These are phyloP conservation scores for Nineta flava DNA, from an alignment of 2,888 invertebrate species.

Conservation along the genomic window DNA sequence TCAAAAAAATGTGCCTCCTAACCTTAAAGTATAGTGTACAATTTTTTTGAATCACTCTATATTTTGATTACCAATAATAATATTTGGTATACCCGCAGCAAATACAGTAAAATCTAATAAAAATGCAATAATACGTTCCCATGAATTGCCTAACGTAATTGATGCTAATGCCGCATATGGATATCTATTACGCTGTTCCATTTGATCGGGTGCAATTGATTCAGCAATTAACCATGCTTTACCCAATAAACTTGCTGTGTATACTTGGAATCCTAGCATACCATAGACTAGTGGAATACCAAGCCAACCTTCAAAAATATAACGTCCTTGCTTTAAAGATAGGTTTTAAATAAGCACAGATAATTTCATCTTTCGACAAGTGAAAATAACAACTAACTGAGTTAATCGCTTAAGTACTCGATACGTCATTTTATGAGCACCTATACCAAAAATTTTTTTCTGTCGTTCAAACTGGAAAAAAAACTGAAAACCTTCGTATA, in stretches of 20 bases:
- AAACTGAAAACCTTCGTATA: no score
- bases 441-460: no score
- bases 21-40: no score
- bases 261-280: slow-evolving; percentile 56
- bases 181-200: slow-evolving; percentile 36
- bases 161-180: slow-evolving; percentile 77
- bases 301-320: slow-evolving; percentile 43
- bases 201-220: slow-evolving; percentile 48
- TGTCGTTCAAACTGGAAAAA: no score
- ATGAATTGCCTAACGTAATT: slow-evolving; percentile 50
- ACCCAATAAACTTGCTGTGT: slow-evolving; percentile 65
- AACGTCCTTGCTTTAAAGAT: no score
- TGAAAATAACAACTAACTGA: no score
- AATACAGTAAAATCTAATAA: slow-evolving; percentile 62
- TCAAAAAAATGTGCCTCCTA: no score
- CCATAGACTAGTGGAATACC: slow-evolving; percentile 51
- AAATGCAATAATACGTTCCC: slow-evolving; percentile 45
- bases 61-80: slow-evolving; percentile 47
- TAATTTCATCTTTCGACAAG: no score
- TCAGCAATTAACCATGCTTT: slow-evolving; percentile 70
- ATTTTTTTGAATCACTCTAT: no score
- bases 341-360: no score
- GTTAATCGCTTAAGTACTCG: no score
- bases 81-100: slow-evolving; percentile 64
- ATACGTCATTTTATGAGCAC: no score